phyloP scores from a whole-genome alignment of 1,140 invertebrate species.

The Anoplophora glabripennis region DNA sequence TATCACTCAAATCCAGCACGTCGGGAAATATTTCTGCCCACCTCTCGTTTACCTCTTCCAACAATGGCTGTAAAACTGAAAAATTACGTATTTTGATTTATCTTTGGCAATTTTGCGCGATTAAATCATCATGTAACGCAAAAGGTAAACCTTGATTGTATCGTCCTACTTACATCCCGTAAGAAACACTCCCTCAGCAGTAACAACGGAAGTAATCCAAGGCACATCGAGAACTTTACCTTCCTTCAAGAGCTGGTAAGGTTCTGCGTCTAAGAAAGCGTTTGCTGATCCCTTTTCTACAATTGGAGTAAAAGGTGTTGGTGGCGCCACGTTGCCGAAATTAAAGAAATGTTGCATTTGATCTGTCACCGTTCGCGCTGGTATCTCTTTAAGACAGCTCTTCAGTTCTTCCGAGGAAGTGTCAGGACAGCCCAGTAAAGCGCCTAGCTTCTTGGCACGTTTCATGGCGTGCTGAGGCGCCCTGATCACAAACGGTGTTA shows the following conservation, averaged over 20 bases:
- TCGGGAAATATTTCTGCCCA: too few species aligned
- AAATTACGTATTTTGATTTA: too few species aligned
- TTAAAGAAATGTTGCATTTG: neutral
- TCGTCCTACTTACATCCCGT: constrained; percentile 26
- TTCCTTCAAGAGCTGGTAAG: constrained; percentile 51
- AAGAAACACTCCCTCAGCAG: constrained; percentile 46
- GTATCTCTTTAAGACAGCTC: constrained; percentile 60
- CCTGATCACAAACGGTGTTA: constrained; percentile 68
- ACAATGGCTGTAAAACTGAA: too few species aligned
- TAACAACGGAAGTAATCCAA: constrained; percentile 43
- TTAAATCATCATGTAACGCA: too few species aligned
- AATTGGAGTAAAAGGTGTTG: constrained; percentile 34
- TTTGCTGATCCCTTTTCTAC: constrained; percentile 25
- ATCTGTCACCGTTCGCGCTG: neutral
- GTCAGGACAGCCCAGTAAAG: constrained; percentile 66
- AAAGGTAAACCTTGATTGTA: constrained; percentile 36
- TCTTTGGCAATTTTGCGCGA: too few species aligned
- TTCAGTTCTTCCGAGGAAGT: constrained; percentile 57
- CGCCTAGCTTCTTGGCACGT: constrained; percentile 65
- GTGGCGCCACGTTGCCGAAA: constrained; percentile 38
- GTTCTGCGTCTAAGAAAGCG: constrained; percentile 44
- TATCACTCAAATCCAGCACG: too few species aligned
- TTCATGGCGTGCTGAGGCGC: constrained; percentile 61
- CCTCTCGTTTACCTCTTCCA: too few species aligned
- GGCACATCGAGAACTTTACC: constrained; percentile 49